Conservation (phyloP, 1,140 invertebrate genomes). For the Berghia stephanieae region DNA sequence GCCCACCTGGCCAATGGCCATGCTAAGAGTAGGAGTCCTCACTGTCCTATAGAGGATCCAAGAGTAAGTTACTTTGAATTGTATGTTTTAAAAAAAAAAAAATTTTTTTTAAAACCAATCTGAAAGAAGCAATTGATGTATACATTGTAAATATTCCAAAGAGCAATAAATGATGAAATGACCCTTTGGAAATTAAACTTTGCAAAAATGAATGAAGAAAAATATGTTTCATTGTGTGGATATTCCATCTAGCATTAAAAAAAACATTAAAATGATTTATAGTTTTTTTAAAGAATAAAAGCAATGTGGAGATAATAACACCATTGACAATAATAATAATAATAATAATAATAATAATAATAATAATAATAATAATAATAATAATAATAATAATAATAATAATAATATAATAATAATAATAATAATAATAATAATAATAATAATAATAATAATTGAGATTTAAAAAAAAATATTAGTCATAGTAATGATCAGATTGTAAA, state of each 20-base stretch:
- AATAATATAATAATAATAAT: neutral
- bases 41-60: constrained; percentile 34
- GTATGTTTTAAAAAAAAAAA: neutral
- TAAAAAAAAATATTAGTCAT: neutral
- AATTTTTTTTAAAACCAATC: too few species aligned
- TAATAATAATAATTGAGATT: neutral
- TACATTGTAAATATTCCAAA: too few species aligned
- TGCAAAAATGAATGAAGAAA: too few species aligned
- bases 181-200: too few species aligned
- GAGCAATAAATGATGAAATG: too few species aligned
- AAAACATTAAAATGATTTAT: neutral
- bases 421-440: neutral
- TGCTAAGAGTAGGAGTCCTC: neutral
- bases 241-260: neutral
- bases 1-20: constrained; percentile 31
- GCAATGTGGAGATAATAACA: neutral
- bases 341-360: too few species aligned
- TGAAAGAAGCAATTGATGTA: too few species aligned
- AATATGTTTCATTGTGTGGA: neutral
- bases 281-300: neutral
- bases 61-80: constrained; percentile 23
- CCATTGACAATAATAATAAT: too few species aligned
- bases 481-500: neutral
- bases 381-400: too few species aligned
- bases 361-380: too few species aligned